Base-by-base conservation (phyloP, 2,888 invertebrate species). In the Acleris cristana region DNA sequence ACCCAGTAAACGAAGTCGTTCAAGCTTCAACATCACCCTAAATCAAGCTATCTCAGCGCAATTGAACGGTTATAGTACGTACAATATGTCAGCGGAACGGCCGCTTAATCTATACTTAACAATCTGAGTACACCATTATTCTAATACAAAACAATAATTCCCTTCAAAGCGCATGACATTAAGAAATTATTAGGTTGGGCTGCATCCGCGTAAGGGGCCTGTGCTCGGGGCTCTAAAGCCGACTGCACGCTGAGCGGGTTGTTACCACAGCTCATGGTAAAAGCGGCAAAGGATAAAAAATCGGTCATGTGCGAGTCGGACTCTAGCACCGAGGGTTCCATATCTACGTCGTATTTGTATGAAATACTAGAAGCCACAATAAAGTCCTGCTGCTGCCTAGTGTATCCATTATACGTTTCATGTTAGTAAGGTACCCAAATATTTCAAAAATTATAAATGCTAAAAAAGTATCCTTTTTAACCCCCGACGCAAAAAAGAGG, bases 61-160 rank as follows among this genome's bases (percentile, higher is more conserved):
- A 67, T 67, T 67, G 63, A 67, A 63, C 58, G 58, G 62, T 67
- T 66, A 62, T 63, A 65, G 60, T 49, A 61, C 52, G 48, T 58
- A 63, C 67, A 63, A 67, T 67, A 67, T 67, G 67, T 67, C 67
- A 67, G 67, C 62, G 26, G 55, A 44, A 40, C 59, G 44, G 78
- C 75, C 76, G 74, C 77, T 82, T 85, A 84, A 88, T 90, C 87
- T 85, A 72, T 76, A 79, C 81, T 81, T 82, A 81, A 81, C 79
- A 80, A 88, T 90, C 88, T 85, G 80, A 83, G 82, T 83, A 83
- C 82, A 76, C 85, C 82, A 87, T 90, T 90, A 90, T 90, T 89
- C 85, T 87, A 86, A 86, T 83, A 86, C 88, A 88, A 91, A 92
- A 92, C 90, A 92, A 91, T 92, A 91, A 90, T 91, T 91, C 89